These are phyloP conservation scores for Picathartes gymnocephalus DNA, from an alignment of 2,113 vertebrate genomes.

Conservation along the genomic window DNA sequence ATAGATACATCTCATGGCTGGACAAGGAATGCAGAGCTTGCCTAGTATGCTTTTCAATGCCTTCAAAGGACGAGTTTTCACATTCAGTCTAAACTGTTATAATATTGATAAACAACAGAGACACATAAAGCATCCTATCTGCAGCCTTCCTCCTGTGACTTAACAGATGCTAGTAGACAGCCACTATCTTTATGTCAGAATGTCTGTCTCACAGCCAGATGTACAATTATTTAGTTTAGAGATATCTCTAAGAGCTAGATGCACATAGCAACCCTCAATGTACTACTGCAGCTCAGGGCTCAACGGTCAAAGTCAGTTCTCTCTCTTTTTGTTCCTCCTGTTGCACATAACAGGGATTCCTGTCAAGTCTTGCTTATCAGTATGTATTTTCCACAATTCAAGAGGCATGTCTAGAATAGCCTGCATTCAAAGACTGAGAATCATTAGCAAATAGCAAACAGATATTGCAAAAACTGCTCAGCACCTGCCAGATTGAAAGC, in stretches of 20 bases:
- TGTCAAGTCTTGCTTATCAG: neutral
- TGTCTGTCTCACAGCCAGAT: neutral
- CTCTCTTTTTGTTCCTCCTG: neutral
- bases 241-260: neutral
- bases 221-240: neutral
- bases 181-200: neutral
- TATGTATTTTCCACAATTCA: neutral
- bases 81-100: neutral
- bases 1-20: neutral
- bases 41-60: neutral
- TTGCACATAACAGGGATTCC: neutral
- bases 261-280: neutral
- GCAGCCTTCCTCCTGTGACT: neutral
- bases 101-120: neutral
- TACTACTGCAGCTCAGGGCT: neutral
- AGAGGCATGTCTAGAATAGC: neutral
- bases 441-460: neutral
- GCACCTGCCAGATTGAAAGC: neutral
- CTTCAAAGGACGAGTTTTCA: neutral
- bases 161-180: neutral
- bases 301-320: conserved; percentile 4
- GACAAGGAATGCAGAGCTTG: neutral
- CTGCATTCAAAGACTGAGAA: neutral
- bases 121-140: neutral
- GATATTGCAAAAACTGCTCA: neutral